phyloP scores from a whole-genome alignment of 2,888 invertebrate species.

The Neoaliturus tenellus region DNA sequence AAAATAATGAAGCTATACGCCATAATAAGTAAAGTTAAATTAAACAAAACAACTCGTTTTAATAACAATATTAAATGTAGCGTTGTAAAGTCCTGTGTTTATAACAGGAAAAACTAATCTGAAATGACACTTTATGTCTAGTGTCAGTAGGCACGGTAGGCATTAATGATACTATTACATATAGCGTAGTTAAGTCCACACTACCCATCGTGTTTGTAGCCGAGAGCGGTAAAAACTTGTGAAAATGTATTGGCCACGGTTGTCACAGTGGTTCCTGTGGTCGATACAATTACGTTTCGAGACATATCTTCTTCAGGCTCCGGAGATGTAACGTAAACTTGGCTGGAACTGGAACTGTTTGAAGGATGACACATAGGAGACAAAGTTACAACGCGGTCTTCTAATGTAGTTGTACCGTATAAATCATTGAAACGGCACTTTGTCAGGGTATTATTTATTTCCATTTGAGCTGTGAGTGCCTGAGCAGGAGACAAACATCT shows the following conservation, averaged over 20 bases:
- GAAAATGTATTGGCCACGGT: neutral
- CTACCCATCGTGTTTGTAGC: too few relatives aligned
- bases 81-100: neutral
- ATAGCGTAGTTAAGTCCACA: too few relatives aligned
- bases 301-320: constrained; percentile 1
- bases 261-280: neutral
- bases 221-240: too few relatives aligned
- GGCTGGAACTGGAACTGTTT: too few relatives aligned
- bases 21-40: neutral
- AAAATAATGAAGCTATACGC: neutral
- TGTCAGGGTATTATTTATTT: constrained; percentile 13
- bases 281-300: neutral
- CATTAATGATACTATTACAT: neutral
- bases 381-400: too few relatives aligned
- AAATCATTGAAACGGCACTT: constrained; percentile 6
- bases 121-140: neutral
- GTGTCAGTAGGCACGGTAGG: neutral
- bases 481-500: constrained; percentile 27
- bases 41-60: neutral
- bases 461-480: constrained; percentile 27
- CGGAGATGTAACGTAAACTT: neutral
- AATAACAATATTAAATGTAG: neutral
- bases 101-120: neutral
- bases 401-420: neutral
- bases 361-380: too few relatives aligned